Conservation (phyloP, 1,140 invertebrate genomes). For the Papilio polytes region DNA sequence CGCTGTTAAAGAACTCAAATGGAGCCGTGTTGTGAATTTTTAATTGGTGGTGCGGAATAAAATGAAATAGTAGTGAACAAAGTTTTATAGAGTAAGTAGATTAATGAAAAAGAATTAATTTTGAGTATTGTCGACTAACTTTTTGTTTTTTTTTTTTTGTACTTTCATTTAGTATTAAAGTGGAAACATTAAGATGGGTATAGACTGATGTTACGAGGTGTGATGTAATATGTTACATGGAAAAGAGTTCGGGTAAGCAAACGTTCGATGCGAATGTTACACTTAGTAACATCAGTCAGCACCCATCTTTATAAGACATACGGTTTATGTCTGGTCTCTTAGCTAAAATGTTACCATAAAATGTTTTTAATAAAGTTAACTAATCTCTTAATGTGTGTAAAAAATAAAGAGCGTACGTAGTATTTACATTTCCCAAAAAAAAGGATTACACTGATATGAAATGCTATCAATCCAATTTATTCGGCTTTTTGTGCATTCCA, state of each 20-base stretch:
- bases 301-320: too few species aligned
- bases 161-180: too few species aligned
- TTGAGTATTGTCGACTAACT: too few species aligned
- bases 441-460: slow-evolving; percentile 57
- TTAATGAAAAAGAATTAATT: not conserved
- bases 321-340: too few species aligned
- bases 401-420: not conserved
- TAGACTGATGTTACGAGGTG: too few species aligned
- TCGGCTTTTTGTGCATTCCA: slow-evolving; percentile 64
- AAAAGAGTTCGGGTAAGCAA: too few species aligned
- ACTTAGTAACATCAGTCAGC: too few species aligned
- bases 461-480: slow-evolving; percentile 65
- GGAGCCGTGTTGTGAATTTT: slow-evolving; percentile 70
- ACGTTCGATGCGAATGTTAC: too few species aligned
- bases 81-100: slow-evolving; percentile 19
- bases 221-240: too few species aligned
- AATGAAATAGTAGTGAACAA: not conserved
- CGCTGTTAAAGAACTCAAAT: slow-evolving; percentile 73
- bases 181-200: too few species aligned
- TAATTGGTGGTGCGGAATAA: slow-evolving; percentile 63
- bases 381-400: slow-evolving; percentile 1
- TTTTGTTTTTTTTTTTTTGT: too few species aligned
- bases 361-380: not conserved
- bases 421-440: slow-evolving; percentile 39
- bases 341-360: not conserved